A percentile compares a stretch with the other conserved stretches of the same genome.
phyloP scores from a whole-genome alignment of 2,888 invertebrate species.

The Ormia ochracea region DNA sequence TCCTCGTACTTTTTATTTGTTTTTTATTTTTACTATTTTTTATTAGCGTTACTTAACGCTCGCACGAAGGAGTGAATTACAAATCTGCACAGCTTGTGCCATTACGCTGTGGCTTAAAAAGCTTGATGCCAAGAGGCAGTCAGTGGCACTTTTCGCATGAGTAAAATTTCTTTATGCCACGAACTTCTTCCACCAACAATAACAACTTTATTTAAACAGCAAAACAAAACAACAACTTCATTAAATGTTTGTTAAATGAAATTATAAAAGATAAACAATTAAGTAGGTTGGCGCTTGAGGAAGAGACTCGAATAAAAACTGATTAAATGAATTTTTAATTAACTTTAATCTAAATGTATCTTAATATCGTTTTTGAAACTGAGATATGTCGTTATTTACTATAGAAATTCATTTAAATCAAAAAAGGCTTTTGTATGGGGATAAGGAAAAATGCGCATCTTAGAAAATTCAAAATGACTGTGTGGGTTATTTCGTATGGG shows the following conservation, averaged over 20 bases:
- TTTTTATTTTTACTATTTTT: constrained; percentile 13
- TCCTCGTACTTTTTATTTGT: constrained; percentile 19
- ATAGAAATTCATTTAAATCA: constrained; percentile 37
- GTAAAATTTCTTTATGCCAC: background rate
- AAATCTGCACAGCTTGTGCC: constrained; percentile 18
- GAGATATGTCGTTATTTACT: constrained; percentile 24
- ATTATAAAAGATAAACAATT: background rate
- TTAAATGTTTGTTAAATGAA: constrained; percentile 1
- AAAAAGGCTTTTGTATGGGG: constrained; percentile 16
- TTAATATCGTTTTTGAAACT: constrained; percentile 42
- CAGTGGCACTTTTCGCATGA: background rate
- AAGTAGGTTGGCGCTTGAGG: constrained; percentile 23
- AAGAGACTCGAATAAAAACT: background rate
- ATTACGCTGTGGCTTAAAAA: constrained; percentile 1
- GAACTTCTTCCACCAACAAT: constrained; percentile 9
- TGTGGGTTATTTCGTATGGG: constrained; percentile 5
- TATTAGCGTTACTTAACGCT: constrained; percentile 15
- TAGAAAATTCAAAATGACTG: background rate
- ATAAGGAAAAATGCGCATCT: constrained; percentile 22
- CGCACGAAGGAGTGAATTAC: constrained; percentile 21
- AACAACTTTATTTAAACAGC: background rate
- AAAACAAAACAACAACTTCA: too few relatives aligned
- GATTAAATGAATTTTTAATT: constrained; percentile 56
- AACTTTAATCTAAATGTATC: constrained; percentile 51
- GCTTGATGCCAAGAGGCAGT: constrained; percentile 4